phyloP scores from a whole-genome alignment of 2,888 invertebrate species.

The Mythimna albipuncta region DNA sequence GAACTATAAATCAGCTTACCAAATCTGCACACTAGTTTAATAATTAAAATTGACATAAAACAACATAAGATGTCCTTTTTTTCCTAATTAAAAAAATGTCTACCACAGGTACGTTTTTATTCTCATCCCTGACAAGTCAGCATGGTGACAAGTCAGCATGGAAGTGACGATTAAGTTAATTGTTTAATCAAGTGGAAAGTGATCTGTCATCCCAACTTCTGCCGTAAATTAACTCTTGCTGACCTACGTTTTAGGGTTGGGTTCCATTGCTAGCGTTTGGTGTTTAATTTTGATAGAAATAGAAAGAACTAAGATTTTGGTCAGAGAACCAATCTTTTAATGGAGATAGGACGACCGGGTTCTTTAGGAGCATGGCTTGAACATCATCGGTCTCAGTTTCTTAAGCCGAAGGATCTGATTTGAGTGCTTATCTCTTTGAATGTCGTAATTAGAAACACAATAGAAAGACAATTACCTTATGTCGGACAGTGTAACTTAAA shows the following conservation, averaged over 20 bases:
- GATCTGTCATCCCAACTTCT: constrained; percentile 58
- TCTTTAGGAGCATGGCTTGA: too few species aligned
- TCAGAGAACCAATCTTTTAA: too few species aligned
- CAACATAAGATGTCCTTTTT: background rate
- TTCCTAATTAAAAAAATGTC: background rate
- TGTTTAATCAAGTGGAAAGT: constrained; percentile 64
- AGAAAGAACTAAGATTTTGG: background rate
- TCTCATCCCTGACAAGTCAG: constrained; percentile 23
- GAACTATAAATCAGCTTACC: too few species aligned
- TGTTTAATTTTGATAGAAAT: background rate
- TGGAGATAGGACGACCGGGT: too few species aligned
- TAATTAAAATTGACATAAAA: too few species aligned
- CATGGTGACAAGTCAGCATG: constrained; percentile 31
- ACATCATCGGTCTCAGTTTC: too few species aligned
- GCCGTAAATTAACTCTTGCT: constrained; percentile 56
- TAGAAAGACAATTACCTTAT: too few species aligned
- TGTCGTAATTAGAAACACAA: too few species aligned
- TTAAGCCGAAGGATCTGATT: too few species aligned
- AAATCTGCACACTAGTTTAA: too few species aligned
- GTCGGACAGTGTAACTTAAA: too few species aligned
- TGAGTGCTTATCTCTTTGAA: too few species aligned
- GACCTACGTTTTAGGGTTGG: constrained; percentile 47
- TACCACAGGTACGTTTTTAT: constrained; percentile 16
- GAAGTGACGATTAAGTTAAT: constrained; percentile 56
- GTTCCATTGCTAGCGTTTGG: background rate